Percentiles rank a stretch among this genome's conserved stretches.
Conservation (phyloP, 1,140 invertebrate genomes). For the Caenorhabditis remanei region DNA sequence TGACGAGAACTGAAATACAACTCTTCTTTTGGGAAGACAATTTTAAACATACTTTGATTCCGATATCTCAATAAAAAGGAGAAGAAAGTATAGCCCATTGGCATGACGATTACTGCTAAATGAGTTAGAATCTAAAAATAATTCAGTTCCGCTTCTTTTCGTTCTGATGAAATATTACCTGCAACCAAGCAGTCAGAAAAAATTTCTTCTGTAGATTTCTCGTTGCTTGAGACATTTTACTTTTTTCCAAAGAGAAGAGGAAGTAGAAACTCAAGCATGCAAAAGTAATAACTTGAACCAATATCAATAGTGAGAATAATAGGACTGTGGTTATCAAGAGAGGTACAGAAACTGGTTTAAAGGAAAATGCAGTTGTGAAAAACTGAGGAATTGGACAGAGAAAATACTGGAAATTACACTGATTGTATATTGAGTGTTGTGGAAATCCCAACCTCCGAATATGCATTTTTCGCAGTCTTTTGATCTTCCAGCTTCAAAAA, state of each 20-base stretch:
- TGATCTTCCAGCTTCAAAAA: slow-evolving; percentile 41
- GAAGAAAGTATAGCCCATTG: slow-evolving; percentile 42
- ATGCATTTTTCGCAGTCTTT: background rate
- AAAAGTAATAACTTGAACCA: slow-evolving; percentile 11
- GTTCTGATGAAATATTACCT: background rate
- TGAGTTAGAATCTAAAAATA: slow-evolving; percentile 18
- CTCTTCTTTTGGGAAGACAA: no score
- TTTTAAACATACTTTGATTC: background rate
- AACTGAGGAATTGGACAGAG: slow-evolving; percentile 2
- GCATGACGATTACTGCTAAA: slow-evolving; percentile 8
- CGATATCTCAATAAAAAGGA: slow-evolving; percentile 1
- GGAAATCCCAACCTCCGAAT: background rate
- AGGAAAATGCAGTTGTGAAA: slow-evolving; percentile 13
- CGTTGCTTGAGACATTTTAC: slow-evolving; percentile 30
- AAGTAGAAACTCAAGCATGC: slow-evolving; percentile 29
- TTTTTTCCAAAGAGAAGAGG: slow-evolving; percentile 9
- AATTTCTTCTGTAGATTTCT: slow-evolving; percentile 22
- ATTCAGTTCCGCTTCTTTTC: background rate
- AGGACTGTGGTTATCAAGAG: slow-evolving; percentile 1
- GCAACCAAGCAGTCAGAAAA: slow-evolving; percentile 15
- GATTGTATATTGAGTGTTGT: no score
- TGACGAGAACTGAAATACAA: slow-evolving; percentile 19
- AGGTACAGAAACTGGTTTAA: background rate
- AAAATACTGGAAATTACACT: background rate
- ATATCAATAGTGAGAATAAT: background rate